phyloP scores from a whole-genome alignment of 1,140 invertebrate genomes.

The Procambarus clarkii region DNA sequence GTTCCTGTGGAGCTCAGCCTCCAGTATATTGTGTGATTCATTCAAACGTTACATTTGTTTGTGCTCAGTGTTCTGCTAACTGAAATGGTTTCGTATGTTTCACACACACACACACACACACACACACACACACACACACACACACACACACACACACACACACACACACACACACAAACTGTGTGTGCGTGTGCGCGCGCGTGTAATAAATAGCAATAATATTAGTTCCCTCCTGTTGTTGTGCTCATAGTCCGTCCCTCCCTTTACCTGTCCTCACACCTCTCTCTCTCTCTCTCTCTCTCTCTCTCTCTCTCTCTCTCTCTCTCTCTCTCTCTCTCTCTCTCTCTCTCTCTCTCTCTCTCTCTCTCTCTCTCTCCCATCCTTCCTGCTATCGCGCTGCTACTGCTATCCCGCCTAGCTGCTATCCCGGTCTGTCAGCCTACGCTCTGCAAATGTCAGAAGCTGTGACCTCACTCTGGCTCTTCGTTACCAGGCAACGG shows the following conservation, averaged over 20 bases:
- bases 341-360: constrained; percentile 2
- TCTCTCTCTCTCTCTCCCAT: neutral
- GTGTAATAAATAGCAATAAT: neutral
- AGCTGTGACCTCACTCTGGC: constrained; percentile 11
- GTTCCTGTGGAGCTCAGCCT: neutral
- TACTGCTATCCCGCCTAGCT: no score
- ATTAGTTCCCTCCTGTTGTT: neutral
- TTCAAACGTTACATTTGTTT: neutral
- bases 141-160: constrained; percentile 7
- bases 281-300: neutral
- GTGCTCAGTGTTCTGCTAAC: neutral
- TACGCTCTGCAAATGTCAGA: constrained; percentile 31
- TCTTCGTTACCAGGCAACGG: constrained; percentile 31
- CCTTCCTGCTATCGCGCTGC: no score
- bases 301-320: constrained; percentile 2
- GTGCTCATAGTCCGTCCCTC: neutral
- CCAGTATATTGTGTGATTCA: neutral
- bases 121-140: neutral
- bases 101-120: neutral
- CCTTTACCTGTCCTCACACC: neutral
- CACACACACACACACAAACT: neutral
- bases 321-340: constrained; percentile 2
- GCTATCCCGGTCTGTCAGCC: neutral
- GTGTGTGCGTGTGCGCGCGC: no score
- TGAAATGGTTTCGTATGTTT: neutral